phyloP scores from a whole-genome alignment of 2,113 vertebrate genomes.

The Strix aluco region DNA sequence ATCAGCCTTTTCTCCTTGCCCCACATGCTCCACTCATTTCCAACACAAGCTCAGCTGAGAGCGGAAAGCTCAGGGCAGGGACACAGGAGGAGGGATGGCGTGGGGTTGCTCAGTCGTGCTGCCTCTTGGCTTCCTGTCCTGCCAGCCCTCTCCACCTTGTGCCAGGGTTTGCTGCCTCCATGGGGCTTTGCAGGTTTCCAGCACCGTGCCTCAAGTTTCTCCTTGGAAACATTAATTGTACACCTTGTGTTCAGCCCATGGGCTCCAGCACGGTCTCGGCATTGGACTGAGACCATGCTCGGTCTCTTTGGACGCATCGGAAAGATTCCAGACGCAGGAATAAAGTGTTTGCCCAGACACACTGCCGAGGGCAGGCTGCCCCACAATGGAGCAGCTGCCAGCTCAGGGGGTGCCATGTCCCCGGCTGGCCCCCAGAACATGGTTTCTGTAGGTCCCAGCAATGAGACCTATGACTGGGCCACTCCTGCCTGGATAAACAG shows the following conservation, averaged over 20 bases:
- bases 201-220: not conserved
- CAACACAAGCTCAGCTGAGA: rapidly evolving
- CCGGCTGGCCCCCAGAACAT: not conserved
- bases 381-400: not conserved
- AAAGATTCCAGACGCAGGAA: not conserved
- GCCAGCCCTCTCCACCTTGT: not conserved
- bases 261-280: not conserved
- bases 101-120: rapidly evolving
- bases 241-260: not conserved
- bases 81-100: rapidly evolving
- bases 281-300: rapidly evolving
- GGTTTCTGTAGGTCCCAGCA: not conserved
- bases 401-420: not conserved
- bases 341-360: not conserved
- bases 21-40: not conserved
- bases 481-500: not conserved
- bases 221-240: not conserved
- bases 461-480: rapidly evolving
- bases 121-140: not conserved
- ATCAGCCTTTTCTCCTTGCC: not conserved
- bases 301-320: not conserved
- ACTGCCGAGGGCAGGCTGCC: not conserved
- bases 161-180: not conserved
- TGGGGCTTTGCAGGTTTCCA: not conserved
- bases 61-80: not conserved